Evolutionary conservation across 2,797 vertebrate species (phyloP), one percentile per base, ranked within the genome.

Genomic region (Kryptolebias ocellatus): DNA sequence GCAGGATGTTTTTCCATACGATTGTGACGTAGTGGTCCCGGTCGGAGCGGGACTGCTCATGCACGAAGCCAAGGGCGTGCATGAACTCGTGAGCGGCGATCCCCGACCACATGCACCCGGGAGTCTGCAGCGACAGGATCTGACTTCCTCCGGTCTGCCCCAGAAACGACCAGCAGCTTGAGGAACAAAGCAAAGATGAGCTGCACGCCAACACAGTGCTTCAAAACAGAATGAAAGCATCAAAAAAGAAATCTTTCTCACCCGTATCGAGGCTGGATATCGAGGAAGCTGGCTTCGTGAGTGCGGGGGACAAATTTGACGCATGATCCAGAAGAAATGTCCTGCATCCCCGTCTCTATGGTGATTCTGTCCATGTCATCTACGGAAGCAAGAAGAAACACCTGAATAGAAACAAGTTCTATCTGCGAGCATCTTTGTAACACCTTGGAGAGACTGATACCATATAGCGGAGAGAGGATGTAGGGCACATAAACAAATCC

Each of bases 131-230:
- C 14, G 95, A 96, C 53, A 96, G 66, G 2, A 82, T 86, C 85
- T 96, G 96, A 31, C 87, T 87, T 62, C 95, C 95, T 71, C 95
- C 95, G 0, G 89, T 93, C 89, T 87, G 94, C 20, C 96, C 96
- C 63, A 96, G 85, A 74, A 94, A 92, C 0, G 96, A 96, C 95
- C 95, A 96, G 92, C 95, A 96, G n/a, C 96, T 96, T 84, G 4
- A 11, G 34, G 57, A 10, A 51, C 47, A 76, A 14, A 73, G 49
- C 10, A 67, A 51, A 53, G 45, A 4, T 4, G 18, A 24, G 39
- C 14, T 37, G n/a, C 9, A 14, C 27, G 10, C 52, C 44, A 55
- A 29, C 42, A 31, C 5, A 39, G 52, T 29, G 10, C 20, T 53
- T 39, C 63, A 72, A 8, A 7, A 47, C 1, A 28, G 1, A 17